Percentiles rank a stretch among this genome's conserved stretches.
phyloP scores from a whole-genome alignment of 2,888 invertebrate genomes.

The Netelia virgata region DNA sequence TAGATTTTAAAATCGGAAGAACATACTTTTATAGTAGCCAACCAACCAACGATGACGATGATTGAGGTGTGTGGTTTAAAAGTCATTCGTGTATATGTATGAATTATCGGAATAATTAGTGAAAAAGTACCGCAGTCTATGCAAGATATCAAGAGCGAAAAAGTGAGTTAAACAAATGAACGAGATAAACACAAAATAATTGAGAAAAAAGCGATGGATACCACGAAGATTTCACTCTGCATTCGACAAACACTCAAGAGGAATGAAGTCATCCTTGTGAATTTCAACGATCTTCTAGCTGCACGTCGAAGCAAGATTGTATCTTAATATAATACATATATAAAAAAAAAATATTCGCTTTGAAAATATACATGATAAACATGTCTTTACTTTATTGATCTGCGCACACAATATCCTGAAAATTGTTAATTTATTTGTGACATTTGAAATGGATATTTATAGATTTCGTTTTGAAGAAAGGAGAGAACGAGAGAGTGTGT shows the following conservation, averaged over 20 bases:
- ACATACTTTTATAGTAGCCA: slow-evolving; percentile 62
- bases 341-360: slow-evolving; percentile 77
- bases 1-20: slow-evolving; percentile 61
- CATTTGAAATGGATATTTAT: slow-evolving; percentile 61
- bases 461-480: slow-evolving; percentile 32
- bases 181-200: slow-evolving; percentile 45
- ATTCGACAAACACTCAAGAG: slow-evolving; percentile 70
- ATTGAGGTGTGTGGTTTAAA: slow-evolving; percentile 51
- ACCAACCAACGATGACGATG: slow-evolving; percentile 58
- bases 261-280: slow-evolving; percentile 74
- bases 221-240: slow-evolving; percentile 40
- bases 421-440: slow-evolving; percentile 70
- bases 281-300: slow-evolving; percentile 76
- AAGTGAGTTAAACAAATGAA: neutral
- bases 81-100: slow-evolving; percentile 60
- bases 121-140: slow-evolving; percentile 51
- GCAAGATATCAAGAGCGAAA: slow-evolving; percentile 61
- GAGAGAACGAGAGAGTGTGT: neutral
- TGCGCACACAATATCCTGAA: slow-evolving; percentile 81
- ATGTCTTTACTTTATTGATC: slow-evolving; percentile 83
- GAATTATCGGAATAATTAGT: slow-evolving; percentile 60
- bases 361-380: slow-evolving; percentile 81
- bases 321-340: slow-evolving; percentile 81
- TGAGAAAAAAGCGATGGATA: slow-evolving; percentile 19
- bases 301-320: slow-evolving; percentile 82